Evolutionary conservation across 2,888 invertebrate species (phyloP).

Genomic region (Magallana nippona): DNA sequence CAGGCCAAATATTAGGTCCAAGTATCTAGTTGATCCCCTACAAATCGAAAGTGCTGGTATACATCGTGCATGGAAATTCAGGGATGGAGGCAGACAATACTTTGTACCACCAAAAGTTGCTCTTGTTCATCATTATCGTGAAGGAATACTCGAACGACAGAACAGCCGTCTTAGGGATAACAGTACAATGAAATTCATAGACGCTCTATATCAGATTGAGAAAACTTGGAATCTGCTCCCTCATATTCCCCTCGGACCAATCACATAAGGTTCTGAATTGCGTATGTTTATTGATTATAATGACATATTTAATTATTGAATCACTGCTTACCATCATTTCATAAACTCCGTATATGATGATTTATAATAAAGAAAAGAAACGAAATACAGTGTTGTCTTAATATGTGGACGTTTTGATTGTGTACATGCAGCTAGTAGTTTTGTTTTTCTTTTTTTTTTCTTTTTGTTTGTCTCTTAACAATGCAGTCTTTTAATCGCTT

Average conservation of each 20-base stretch:
- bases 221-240: background rate
- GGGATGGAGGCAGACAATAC: constrained; percentile 21
- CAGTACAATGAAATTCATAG: background rate
- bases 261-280: background rate
- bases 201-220: background rate
- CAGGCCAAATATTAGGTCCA: constrained; percentile 56
- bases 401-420: too few species aligned
- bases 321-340: too few species aligned
- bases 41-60: constrained; percentile 61
- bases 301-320: too few species aligned
- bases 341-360: too few species aligned
- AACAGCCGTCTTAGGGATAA: background rate
- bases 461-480: too few species aligned
- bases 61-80: constrained; percentile 59
- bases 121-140: constrained; percentile 68
- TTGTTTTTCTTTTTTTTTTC: too few species aligned
- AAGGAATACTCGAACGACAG: constrained; percentile 50
- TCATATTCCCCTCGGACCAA: background rate
- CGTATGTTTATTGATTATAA: too few species aligned
- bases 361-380: too few species aligned
- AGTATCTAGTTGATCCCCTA: constrained; percentile 63
- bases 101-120: constrained; percentile 48
- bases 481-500: too few species aligned
- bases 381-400: too few species aligned
- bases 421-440: too few species aligned